Evolutionary conservation across 2,113 vertebrate species (phyloP).

Genomic region (Cavia porcellus): DNA sequence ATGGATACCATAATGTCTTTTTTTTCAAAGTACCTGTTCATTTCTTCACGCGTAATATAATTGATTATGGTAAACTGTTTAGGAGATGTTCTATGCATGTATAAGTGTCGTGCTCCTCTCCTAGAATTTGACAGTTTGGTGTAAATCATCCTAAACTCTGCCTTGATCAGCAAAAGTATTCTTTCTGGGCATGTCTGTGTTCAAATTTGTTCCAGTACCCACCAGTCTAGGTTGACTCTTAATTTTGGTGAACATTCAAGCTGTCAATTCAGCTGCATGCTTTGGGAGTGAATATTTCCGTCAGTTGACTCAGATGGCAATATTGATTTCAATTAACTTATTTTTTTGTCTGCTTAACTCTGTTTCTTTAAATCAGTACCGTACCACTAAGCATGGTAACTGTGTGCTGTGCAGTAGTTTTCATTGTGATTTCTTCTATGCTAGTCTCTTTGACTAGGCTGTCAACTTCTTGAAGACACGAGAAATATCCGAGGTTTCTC

Average conservation of each 20-base stretch:
- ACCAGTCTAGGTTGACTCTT: background rate
- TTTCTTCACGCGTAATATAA: too few relatives aligned
- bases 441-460: background rate
- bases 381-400: background rate
- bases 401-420: background rate
- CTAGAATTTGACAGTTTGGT: background rate
- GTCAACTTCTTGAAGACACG: background rate
- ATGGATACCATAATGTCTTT: too few relatives aligned
- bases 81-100: too few relatives aligned
- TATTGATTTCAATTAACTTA: constrained; percentile 26
- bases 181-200: background rate
- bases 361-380: constrained; percentile 33
- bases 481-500: background rate
- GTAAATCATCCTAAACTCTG: background rate
- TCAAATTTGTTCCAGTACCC: background rate
- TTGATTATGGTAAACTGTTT: too few relatives aligned
- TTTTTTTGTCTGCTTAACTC: constrained; percentile 11
- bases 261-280: background rate
- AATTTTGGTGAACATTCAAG: background rate
- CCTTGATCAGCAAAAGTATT: background rate
- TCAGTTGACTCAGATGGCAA: constrained; percentile 14
- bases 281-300: constrained; percentile 9
- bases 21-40: too few relatives aligned
- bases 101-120: background rate
- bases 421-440: background rate